Conservation (phyloP, 2,888 invertebrate genomes). For the Stenichneumon culpator region DNA sequence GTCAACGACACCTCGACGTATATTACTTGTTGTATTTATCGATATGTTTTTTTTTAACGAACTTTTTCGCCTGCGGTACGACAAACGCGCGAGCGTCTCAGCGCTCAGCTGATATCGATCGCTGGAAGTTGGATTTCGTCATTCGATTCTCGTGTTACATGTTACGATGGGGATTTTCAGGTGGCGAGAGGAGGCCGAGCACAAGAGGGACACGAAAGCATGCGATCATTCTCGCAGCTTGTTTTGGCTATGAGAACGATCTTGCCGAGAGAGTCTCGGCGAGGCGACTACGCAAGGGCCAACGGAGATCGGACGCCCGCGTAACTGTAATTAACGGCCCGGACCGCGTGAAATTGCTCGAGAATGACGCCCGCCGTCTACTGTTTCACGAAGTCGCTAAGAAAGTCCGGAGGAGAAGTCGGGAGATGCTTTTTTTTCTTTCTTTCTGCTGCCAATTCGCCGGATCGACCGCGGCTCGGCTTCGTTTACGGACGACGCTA, state of each 20-base stretch:
- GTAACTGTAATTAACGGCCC: conserved; percentile 71
- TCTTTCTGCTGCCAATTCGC: background rate
- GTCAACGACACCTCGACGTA: too few relatives aligned
- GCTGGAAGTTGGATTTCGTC: conserved; percentile 9
- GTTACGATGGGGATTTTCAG: background rate
- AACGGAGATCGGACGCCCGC: background rate
- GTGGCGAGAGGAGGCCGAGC: background rate
- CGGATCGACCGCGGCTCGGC: background rate
- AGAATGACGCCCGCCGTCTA: conserved; percentile 67
- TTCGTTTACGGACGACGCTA: conserved; percentile 4
- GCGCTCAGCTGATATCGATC: background rate
- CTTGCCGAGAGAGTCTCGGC: conserved; percentile 14
- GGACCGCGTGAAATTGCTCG: conserved; percentile 73
- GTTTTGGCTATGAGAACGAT: conserved; percentile 52
- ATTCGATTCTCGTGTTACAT: conserved; percentile 6
- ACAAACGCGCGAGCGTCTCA: background rate
- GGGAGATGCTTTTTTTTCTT: background rate
- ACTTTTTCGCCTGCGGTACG: background rate
- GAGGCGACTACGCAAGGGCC: background rate
- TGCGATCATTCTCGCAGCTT: conserved; percentile 22
- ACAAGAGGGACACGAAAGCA: background rate
- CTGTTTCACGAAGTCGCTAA: conserved; percentile 54
- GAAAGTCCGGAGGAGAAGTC: conserved; percentile 21
- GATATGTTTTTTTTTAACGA: background rate
- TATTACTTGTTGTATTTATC: background rate